A percentile compares a stretch with the other conserved stretches of the same genome.
Evolutionary conservation across 2,797 vertebrate species (phyloP).

Genomic region (Carduelis carduelis): DNA sequence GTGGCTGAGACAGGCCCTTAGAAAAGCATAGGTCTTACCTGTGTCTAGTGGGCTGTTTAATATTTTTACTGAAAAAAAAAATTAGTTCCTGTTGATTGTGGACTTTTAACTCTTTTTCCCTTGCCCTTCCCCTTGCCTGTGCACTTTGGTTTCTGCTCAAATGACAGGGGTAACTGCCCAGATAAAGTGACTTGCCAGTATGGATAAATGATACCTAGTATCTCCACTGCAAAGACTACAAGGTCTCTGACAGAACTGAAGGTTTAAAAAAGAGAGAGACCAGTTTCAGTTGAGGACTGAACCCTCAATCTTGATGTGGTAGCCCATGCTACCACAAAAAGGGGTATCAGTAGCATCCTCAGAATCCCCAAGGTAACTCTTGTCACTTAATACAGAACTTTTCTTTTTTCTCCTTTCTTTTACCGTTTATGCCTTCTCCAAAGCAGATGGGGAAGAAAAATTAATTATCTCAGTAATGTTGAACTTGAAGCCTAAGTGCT

Average conservation of each 20-base stretch:
- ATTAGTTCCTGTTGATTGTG: background rate
- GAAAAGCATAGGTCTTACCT: background rate
- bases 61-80: background rate
- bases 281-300: background rate
- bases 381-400: background rate
- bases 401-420: background rate
- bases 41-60: background rate
- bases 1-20: background rate
- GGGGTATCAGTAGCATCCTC: background rate
- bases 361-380: background rate
- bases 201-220: background rate
- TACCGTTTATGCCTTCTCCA: background rate
- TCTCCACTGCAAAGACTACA: background rate
- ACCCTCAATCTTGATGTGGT: background rate
- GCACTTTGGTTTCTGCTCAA: background rate
- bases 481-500: background rate
- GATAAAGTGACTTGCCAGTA: background rate
- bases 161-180: background rate
- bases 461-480: background rate
- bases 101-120: background rate
- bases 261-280: background rate
- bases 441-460: background rate
- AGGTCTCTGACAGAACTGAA: background rate
- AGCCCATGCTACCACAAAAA: background rate
- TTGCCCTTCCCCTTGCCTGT: fast-evolving